Percentiles rank a stretch among this genome's conserved stretches.
These are phyloP conservation scores for Rhadina sibilatrix DNA, from an alignment of 2,113 vertebrate genomes.

Conservation along the genomic window DNA sequence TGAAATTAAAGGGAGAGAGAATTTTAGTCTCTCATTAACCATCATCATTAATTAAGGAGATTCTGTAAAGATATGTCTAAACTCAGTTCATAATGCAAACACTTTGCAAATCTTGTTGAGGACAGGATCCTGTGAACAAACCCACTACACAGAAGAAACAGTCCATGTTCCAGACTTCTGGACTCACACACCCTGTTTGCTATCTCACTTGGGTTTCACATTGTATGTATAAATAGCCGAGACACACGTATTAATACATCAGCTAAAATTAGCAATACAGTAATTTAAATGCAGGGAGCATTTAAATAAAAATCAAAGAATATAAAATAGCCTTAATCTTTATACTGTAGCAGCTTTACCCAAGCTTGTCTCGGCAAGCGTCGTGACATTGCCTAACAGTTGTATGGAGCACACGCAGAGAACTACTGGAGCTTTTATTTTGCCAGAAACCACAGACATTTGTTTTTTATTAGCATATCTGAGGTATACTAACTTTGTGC, in stretches of 20 bases:
- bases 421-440: constrained; percentile 21
- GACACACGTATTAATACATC: not conserved
- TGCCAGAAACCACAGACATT: constrained; percentile 62
- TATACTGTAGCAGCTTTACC: constrained; percentile 22
- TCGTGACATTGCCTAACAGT: constrained; percentile 22
- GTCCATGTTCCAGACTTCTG: not conserved
- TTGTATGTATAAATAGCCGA: constrained; percentile 11
- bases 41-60: not conserved
- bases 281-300: constrained; percentile 48
- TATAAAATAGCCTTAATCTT: constrained; percentile 62
- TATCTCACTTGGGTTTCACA: constrained; percentile 10
- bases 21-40: not conserved
- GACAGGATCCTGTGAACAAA: not conserved
- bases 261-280: constrained; percentile 47
- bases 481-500: constrained; percentile 55
- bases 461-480: constrained; percentile 70
- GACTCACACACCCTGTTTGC: not conserved
- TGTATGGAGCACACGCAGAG: not conserved
- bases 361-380: constrained; percentile 30
- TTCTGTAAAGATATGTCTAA: not conserved
- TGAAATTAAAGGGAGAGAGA: not conserved
- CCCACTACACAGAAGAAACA: not conserved
- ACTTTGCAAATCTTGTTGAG: not conserved
- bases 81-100: not conserved
- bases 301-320: constrained; percentile 70